Base-by-base conservation (phyloP, 2,113 vertebrate species). In the Campylomormyrus numenius region DNA sequence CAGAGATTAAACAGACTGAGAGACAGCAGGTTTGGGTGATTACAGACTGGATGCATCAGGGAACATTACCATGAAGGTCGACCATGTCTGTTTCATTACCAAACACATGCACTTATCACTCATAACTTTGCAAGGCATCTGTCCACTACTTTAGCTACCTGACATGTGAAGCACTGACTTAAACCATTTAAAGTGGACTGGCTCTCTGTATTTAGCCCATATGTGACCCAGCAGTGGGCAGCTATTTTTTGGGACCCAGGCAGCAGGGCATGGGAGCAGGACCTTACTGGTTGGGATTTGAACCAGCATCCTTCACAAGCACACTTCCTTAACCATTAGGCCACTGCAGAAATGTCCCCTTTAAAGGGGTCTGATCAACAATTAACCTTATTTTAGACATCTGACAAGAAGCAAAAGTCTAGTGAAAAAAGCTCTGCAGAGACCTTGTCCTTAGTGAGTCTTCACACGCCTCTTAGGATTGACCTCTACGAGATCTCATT, bases 401-500 rank as follows among this genome's bases (percentile, higher is more conserved):
- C 8, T 42, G 45, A 49, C 42, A 31, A 88, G 56, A n/a, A n/a
- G n/a, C 31, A 88, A 42, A 46, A 46, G 58, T n/a, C 5, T n/a
- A 10, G 10, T 2, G 5, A 88, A 31, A n/a, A 70, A 49, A 21
- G 5, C 15, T 52, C 21, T 19, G 35, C 4, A 2, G 27, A 9
- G 31, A 88, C 39, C 17, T 35, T 58, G 27, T 42, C 35, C 27
- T 56, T 56, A 42, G 52, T 35, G 53, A 88, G 49, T 58, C 52
- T 88, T 27, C 21, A 88, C 7, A 48, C 10, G 42, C 58, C 88
- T 88, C 45, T 56, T 70, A 24, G 45, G 58, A 31, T 24, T 46
- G 58, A 88, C 88, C 58, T 88, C 45, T 49, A 24, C 4, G 45
- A 88, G 88, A 88, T 70, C 45, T 88, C 88, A 88, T 88, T 88